A percentile compares a stretch with the other conserved stretches of the same genome.
These are phyloP conservation scores for Dioctria linearis DNA, from an alignment of 2,888 invertebrate genomes.

Conservation along the genomic window DNA sequence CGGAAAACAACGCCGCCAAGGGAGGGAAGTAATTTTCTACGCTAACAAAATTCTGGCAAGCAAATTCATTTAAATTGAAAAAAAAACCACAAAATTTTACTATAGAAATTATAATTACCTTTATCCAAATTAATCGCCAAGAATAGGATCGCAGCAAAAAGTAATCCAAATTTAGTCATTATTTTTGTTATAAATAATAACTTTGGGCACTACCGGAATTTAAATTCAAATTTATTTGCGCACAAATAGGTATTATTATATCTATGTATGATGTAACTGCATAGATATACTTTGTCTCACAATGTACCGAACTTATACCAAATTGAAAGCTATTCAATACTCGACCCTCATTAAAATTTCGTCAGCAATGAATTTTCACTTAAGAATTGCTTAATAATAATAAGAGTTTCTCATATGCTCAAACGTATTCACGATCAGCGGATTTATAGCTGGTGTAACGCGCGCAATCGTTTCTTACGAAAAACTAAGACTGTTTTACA, in stretches of 20 bases:
- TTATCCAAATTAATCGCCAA: conserved; percentile 56
- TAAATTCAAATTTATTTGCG: background rate
- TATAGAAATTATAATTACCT: conserved; percentile 47
- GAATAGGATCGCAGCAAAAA: conserved; percentile 51
- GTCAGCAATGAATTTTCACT: background rate
- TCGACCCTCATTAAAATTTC: background rate
- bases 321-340: background rate
- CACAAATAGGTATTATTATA: background rate
- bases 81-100: too few relatives aligned
- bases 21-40: background rate
- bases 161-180: conserved; percentile 58
- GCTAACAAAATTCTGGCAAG: background rate
- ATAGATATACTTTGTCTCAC: too few relatives aligned
- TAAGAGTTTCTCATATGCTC: background rate
- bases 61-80: background rate
- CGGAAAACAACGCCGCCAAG: background rate
- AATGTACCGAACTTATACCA: too few relatives aligned
- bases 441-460: background rate
- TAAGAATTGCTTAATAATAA: background rate
- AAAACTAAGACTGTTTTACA: background rate
- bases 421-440: background rate
- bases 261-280: too few relatives aligned
- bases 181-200: background rate
- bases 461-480: background rate
- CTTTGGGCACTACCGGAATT: background rate